Percentiles rank a stretch among this genome's conserved stretches.
These are phyloP conservation scores for Tragopan temminckii DNA, from an alignment of 2,797 vertebrate genomes.

Conservation along the genomic window DNA sequence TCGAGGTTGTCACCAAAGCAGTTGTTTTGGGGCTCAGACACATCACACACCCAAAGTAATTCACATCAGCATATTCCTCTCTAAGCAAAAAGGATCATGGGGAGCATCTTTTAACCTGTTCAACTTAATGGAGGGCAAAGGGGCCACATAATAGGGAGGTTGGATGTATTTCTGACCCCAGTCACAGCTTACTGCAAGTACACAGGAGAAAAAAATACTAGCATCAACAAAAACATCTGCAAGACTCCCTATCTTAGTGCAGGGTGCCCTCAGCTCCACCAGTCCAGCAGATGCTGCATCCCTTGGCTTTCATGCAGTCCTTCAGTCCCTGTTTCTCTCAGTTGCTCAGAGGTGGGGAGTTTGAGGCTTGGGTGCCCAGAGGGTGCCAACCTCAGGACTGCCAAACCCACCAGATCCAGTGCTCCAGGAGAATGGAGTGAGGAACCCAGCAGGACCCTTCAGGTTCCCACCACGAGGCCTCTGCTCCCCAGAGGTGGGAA, in stretches of 20 bases:
- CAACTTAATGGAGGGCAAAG: neutral
- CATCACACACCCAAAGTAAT: neutral
- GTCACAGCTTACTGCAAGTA: neutral
- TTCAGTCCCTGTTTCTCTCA: neutral
- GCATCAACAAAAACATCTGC: neutral
- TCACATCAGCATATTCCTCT: neutral
- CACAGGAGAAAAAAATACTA: neutral
- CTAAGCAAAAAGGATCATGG: neutral
- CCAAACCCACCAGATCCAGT: neutral
- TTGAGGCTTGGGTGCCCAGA: neutral
- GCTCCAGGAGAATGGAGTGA: neutral
- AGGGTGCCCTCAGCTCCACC: neutral
- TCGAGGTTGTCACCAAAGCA: neutral
- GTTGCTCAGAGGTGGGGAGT: neutral
- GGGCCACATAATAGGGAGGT: neutral
- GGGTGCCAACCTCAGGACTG: neutral
- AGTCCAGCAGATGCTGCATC: neutral
- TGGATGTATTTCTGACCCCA: neutral
- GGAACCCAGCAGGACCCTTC: neutral
- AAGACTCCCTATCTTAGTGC: neutral
- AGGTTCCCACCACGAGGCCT: neutral
- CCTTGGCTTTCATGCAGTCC: neutral
- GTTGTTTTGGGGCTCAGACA: neutral
- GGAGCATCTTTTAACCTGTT: constrained; percentile 10
- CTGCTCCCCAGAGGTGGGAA: neutral